Percentiles rank a stretch among this genome's conserved stretches.
These are phyloP conservation scores for Aleiodes alternator DNA, from an alignment of 2,888 invertebrate species.

Conservation along the genomic window DNA sequence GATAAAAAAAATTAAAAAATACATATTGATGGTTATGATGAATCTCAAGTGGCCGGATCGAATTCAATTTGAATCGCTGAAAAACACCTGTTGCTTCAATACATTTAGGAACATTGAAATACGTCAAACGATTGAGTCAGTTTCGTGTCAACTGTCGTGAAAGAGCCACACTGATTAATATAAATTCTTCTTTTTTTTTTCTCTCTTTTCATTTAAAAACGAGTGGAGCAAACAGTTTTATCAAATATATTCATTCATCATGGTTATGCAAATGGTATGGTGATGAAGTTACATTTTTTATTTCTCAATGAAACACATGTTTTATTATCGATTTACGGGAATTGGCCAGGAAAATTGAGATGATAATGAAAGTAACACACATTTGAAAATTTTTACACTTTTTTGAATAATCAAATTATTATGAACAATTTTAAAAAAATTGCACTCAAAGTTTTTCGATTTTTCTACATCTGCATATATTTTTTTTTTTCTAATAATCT, in stretches of 20 bases:
- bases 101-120: constrained; percentile 19
- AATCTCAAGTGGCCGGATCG: constrained; percentile 18
- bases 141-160: constrained; percentile 9
- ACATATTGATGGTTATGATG: neutral
- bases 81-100: neutral
- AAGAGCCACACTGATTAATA: neutral
- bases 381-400: no score
- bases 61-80: constrained; percentile 18
- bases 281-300: neutral
- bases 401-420: no score
- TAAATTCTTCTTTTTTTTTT: neutral
- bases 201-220: neutral
- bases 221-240: neutral
- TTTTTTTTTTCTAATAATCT: no score
- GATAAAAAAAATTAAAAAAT: neutral
- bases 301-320: no score
- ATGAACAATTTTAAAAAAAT: no score
- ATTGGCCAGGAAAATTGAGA: no score
- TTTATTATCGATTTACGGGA: no score
- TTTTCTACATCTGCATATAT: no score
- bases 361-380: no score
- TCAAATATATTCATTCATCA: neutral
- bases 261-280: constrained; percentile 46
- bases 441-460: no score
- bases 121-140: constrained; percentile 8